Evolutionary conservation across 2,888 invertebrate species (phyloP).

Genomic region (Zygogramma bicolorata): DNA sequence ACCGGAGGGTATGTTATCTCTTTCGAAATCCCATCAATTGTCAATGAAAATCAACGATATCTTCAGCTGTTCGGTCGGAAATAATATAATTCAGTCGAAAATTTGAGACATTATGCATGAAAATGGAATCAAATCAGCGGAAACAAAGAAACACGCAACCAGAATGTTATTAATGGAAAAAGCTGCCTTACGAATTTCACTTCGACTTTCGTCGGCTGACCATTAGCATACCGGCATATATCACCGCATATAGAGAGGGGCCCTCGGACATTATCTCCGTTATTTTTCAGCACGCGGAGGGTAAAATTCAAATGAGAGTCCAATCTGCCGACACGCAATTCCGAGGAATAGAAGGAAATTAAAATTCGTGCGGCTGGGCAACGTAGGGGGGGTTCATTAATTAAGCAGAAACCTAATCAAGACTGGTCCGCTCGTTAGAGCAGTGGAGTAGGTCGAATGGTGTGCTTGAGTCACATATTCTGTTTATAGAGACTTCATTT

Average conservation of each 20-base stretch:
- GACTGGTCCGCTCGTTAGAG: conserved; percentile 55
- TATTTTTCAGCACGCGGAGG: conserved; percentile 37
- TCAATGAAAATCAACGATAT: no score
- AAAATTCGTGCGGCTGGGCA: conserved; percentile 54
- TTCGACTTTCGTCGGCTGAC: neutral
- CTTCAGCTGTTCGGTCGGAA: no score
- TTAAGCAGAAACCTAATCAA: conserved; percentile 72
- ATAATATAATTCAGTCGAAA: no score
- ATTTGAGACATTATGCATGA: no score
- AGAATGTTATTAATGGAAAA: neutral
- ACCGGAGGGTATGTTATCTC: no score
- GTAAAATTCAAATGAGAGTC: conserved; percentile 61
- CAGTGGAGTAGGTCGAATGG: conserved; percentile 38
- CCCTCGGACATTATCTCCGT: conserved; percentile 41
- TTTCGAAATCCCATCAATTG: no score
- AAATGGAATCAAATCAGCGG: neutral
- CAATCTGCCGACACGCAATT: conserved; percentile 63
- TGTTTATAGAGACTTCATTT: no score
- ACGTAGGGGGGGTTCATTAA: conserved; percentile 69
- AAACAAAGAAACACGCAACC: neutral
- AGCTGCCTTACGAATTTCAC: neutral
- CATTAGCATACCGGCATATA: conserved; percentile 1
- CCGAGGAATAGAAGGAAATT: conserved; percentile 60
- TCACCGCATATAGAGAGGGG: conserved; percentile 11
- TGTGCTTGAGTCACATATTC: neutral